A percentile compares a stretch with the other conserved stretches of the same genome.
Evolutionary conservation across 2,888 invertebrate genomes (phyloP).

Genomic region (Druceiella hillmani): DNA sequence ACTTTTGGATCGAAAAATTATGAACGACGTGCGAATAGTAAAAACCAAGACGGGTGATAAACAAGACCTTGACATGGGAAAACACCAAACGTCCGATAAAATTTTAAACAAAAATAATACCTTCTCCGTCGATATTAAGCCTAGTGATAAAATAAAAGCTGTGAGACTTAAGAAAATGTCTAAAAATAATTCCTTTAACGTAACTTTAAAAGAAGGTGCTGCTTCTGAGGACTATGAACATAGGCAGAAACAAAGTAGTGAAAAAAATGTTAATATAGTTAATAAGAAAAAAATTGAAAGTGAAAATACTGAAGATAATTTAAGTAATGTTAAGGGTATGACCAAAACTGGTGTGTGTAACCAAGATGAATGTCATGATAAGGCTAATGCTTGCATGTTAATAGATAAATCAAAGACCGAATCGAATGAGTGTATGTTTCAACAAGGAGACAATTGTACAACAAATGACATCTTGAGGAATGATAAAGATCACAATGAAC

Average conservation of each 20-base stretch:
- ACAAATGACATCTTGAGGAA: slow-evolving; percentile 40
- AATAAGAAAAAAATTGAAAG: slow-evolving; percentile 7
- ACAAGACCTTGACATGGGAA: slow-evolving; percentile 35
- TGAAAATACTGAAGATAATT: no score
- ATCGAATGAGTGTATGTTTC: slow-evolving; percentile 40
- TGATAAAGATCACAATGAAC: slow-evolving; percentile 36
- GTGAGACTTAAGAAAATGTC: slow-evolving; percentile 42
- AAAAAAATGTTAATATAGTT: background rate
- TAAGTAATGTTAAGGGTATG: slow-evolving; percentile 12
- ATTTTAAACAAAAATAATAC: slow-evolving; percentile 31
- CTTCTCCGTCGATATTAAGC: slow-evolving; percentile 28
- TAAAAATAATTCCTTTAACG: slow-evolving; percentile 33
- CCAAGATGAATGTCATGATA: slow-evolving; percentile 50
- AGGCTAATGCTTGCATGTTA: slow-evolving; percentile 61
- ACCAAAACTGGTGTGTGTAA: slow-evolving; percentile 17
- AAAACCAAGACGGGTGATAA: slow-evolving; percentile 30
- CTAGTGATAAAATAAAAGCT: slow-evolving; percentile 39
- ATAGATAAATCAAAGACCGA: slow-evolving; percentile 53
- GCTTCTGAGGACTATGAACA: slow-evolving; percentile 11
- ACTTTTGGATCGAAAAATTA: slow-evolving; percentile 49
- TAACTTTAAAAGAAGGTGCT: slow-evolving; percentile 24
- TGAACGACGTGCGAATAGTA: slow-evolving; percentile 40
- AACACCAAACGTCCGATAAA: slow-evolving; percentile 36
- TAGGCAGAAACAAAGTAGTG: slow-evolving; percentile 14
- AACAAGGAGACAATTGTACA: slow-evolving; percentile 33